A percentile compares a stretch with the other conserved stretches of the same genome.
These are phyloP conservation scores for Dysidea cf. avara DNA, from an alignment of 37 sponge, comb jelly and placozoan species.

Conservation along the genomic window DNA sequence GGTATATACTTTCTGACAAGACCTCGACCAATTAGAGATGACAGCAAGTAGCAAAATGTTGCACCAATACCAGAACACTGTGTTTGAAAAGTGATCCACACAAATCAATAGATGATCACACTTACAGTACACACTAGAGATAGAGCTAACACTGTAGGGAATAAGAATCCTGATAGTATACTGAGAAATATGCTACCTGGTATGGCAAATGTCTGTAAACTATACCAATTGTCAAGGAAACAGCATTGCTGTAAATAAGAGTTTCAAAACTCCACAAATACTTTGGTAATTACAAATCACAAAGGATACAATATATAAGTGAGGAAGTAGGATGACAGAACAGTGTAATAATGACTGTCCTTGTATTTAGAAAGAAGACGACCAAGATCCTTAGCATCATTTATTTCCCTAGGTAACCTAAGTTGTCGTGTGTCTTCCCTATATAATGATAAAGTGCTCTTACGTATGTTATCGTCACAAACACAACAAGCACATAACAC, in stretches of 20 bases:
- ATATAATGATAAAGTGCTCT: background rate
- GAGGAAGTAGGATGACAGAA: constrained; percentile 48
- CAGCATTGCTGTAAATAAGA: background rate
- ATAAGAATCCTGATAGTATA: constrained; percentile 91
- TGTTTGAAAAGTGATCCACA: background rate
- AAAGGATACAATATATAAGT: constrained; percentile 88
- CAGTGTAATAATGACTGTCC: constrained; percentile 81
- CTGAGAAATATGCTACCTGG: constrained; percentile 94
- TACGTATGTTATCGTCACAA: too few species aligned
- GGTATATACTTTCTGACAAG: constrained; percentile 71
- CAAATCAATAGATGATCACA: constrained; percentile 8
- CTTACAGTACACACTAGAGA: constrained; percentile 81
- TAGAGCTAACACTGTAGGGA: constrained; percentile 80
- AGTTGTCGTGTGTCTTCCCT: constrained; percentile 47
- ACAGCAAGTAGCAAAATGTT: constrained; percentile 82
- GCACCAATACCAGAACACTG: constrained; percentile 84
- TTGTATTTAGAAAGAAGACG: constrained; percentile 83
- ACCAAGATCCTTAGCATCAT: constrained; percentile 91
- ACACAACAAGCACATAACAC: too few species aligned
- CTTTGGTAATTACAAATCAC: background rate
- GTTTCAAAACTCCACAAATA: background rate
- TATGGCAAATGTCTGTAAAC: constrained; percentile 94
- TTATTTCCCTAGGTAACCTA: constrained; percentile 64
- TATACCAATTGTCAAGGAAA: constrained; percentile 36
- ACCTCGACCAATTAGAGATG: constrained; percentile 61